Evolutionary conservation across 2,113 vertebrate species (phyloP).

Genomic region (Brachyhypopomus occidentalis): DNA sequence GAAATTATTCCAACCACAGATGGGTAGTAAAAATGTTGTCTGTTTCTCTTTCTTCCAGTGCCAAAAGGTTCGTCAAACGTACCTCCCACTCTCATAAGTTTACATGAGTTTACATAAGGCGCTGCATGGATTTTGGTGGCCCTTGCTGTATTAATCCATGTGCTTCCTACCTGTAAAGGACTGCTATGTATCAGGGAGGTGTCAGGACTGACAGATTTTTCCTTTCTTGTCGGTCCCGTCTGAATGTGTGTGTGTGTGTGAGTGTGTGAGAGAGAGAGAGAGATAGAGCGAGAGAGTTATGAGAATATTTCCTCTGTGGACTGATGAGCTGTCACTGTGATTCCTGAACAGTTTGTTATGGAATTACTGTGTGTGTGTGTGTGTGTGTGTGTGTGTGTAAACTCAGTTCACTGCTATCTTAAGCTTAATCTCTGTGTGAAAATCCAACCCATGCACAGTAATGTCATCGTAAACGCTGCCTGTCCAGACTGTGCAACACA

Average conservation of each 20-base stretch:
- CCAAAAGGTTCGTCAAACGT: constrained; percentile 18
- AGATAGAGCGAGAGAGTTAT: constrained; percentile 3
- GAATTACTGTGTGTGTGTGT: neutral
- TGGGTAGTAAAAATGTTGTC: constrained; percentile 20
- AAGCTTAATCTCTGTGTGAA: constrained; percentile 31
- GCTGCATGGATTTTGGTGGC: constrained; percentile 34
- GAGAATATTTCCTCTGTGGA: constrained; percentile 40
- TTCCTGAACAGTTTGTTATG: constrained; percentile 33
- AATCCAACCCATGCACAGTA: neutral
- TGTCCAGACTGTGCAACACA: constrained; percentile 6
- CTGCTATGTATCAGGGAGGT: constrained; percentile 39
- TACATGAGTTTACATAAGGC: constrained; percentile 53
- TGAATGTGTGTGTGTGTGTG: neutral
- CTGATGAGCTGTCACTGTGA: constrained; percentile 38
- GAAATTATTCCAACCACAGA: neutral
- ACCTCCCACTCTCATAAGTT: constrained; percentile 26
- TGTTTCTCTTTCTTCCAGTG: neutral
- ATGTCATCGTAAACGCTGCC: constrained; percentile 7
- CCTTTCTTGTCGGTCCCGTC: constrained; percentile 35
- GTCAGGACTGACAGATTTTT: constrained; percentile 44
- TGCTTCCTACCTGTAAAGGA: constrained; percentile 53
- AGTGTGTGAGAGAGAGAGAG: neutral
- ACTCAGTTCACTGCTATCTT: neutral
- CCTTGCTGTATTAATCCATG: constrained; percentile 32
- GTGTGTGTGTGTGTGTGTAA: neutral